These are phyloP conservation scores for Acestrorhynchus altus DNA, from an alignment of 2,797 vertebrate genomes.

Conservation along the genomic window DNA sequence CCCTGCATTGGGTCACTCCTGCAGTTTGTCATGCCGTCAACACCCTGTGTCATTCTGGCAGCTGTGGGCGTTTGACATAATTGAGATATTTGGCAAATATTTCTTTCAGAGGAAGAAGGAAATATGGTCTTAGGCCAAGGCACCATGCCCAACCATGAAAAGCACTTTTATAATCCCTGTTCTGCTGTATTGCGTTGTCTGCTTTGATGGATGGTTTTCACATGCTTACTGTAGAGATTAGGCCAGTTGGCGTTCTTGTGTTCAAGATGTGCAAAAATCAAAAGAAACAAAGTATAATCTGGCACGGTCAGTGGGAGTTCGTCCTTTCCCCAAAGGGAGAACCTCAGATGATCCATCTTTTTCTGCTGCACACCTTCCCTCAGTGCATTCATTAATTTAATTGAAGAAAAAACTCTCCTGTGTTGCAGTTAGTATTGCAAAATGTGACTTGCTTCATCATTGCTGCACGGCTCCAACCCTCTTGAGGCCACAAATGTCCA, in stretches of 20 bases:
- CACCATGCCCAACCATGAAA: slow-evolving; percentile 17
- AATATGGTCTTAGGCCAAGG: slow-evolving; percentile 46
- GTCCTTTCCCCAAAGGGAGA: neutral
- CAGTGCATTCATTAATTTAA: slow-evolving; percentile 14
- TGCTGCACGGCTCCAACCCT: neutral
- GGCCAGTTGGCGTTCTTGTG: neutral
- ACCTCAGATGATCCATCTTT: neutral
- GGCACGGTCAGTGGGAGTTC: neutral
- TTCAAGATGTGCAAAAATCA: slow-evolving; percentile 27
- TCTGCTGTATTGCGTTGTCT: slow-evolving; percentile 14
- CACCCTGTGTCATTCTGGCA: slow-evolving; percentile 48
- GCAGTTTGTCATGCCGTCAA: slow-evolving; percentile 54
- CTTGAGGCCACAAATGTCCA: neutral
- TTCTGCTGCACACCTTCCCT: neutral
- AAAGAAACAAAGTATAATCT: slow-evolving; percentile 12
- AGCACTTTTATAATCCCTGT: slow-evolving; percentile 32
- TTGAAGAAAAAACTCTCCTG: neutral
- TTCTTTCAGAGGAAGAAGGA: slow-evolving; percentile 51
- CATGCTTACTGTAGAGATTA: slow-evolving; percentile 1
- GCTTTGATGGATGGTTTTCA: slow-evolving; percentile 18
- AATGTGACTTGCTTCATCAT: neutral
- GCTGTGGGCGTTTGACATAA: slow-evolving; percentile 52
- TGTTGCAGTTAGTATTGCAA: neutral
- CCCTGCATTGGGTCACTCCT: slow-evolving; percentile 38
- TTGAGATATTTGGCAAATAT: slow-evolving; percentile 58